Evolutionary conservation across 2,113 vertebrate genomes (phyloP).

Genomic region (Phycodurus eques): DNA sequence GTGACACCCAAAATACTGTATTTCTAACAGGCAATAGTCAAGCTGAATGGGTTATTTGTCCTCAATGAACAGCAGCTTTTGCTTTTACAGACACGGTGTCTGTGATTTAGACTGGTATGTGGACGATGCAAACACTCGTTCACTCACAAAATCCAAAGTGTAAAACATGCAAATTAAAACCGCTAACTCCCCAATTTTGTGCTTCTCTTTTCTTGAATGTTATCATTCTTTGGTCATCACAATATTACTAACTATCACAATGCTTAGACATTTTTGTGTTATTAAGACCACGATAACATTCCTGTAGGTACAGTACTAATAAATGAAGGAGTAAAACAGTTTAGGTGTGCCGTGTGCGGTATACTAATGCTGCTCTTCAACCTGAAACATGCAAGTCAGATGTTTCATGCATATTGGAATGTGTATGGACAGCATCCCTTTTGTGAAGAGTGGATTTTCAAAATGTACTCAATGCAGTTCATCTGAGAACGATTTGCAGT

Average conservation of each 20-base stretch:
- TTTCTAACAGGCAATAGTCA: conserved; percentile 5
- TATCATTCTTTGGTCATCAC: background rate
- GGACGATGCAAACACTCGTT: conserved; percentile 2
- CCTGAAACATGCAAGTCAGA: conserved; percentile 8
- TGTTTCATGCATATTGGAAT: conserved; percentile 17
- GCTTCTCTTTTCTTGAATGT: background rate
- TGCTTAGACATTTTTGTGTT: background rate
- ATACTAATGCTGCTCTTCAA: background rate
- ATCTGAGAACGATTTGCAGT: background rate
- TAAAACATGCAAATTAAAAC: background rate
- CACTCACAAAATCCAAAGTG: background rate
- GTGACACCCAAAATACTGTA: background rate
- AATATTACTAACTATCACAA: background rate
- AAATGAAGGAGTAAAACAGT: background rate
- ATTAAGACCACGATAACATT: background rate
- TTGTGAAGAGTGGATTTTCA: background rate
- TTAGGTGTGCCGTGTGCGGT: background rate
- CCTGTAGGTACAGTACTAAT: background rate
- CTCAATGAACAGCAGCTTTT: conserved; percentile 49
- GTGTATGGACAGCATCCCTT: background rate
- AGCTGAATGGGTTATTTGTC: conserved; percentile 31
- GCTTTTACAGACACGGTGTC: conserved; percentile 38
- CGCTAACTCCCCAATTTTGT: background rate
- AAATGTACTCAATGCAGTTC: background rate
- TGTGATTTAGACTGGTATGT: conserved; percentile 54